Conservation (phyloP, 2,797 vertebrate genomes). For the Hyperoplus lanceolatus region DNA sequence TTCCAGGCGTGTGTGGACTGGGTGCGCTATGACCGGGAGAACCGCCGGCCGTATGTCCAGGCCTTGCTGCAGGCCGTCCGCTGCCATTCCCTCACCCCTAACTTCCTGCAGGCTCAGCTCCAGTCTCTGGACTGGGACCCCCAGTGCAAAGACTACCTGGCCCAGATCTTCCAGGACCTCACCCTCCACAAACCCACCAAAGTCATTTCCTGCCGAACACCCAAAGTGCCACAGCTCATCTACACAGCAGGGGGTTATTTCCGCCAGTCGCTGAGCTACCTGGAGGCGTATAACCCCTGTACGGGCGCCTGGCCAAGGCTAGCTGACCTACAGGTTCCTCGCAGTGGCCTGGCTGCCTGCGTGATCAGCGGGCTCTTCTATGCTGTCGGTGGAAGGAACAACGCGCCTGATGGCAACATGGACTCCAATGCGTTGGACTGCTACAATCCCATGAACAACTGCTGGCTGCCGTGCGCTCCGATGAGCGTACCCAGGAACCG, state of each 20-base stretch:
- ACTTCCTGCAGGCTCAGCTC: constrained; percentile 94
- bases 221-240: constrained; percentile 93
- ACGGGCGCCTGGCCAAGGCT: constrained; percentile 88
- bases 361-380: constrained; percentile 95
- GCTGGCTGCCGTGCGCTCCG: constrained; percentile 92
- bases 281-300: constrained; percentile 92
- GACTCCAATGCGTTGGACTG: constrained; percentile 93
- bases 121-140: constrained; percentile 92
- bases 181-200: constrained; percentile 92
- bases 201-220: constrained; percentile 86
- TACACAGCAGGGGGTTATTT: constrained; percentile 94
- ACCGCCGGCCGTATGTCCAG: constrained; percentile 90
- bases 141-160: constrained; percentile 94
- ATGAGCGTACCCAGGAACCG: constrained; percentile 95
- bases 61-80: constrained; percentile 94
- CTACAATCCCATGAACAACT: constrained; percentile 96
- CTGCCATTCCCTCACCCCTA: constrained; percentile 94
- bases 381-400: constrained; percentile 93
- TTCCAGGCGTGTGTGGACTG: constrained; percentile 96
- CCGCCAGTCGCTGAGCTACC: constrained; percentile 91
- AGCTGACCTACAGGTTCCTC: constrained; percentile 91
- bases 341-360: constrained; percentile 92
- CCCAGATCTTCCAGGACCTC: constrained; percentile 94
- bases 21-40: constrained; percentile 93
- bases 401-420: constrained; percentile 94